phyloP scores from a whole-genome alignment of 2,113 vertebrate species.

The Sapayoa aenigma region DNA sequence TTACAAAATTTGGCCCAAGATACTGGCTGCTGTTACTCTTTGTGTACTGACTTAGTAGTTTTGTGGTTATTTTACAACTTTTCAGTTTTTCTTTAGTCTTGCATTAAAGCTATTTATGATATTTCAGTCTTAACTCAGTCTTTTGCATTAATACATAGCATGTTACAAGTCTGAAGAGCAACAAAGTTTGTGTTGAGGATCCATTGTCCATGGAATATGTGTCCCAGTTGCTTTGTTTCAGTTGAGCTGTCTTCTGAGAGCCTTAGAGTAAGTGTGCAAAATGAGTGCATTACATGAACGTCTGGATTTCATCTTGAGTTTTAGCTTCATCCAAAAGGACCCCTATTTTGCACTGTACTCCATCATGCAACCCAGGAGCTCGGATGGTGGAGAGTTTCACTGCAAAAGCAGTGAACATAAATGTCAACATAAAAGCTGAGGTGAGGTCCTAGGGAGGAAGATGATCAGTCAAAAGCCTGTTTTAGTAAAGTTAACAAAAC shows the following conservation, averaged over 20 bases:
- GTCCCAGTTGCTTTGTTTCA: not conserved
- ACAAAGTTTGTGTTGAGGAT: not conserved
- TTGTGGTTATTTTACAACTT: not conserved
- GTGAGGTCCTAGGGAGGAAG: not conserved
- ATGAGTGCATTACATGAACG: not conserved
- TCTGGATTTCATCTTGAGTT: not conserved
- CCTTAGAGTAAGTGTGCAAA: not conserved
- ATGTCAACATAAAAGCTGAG: not conserved
- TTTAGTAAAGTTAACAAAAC: not conserved
- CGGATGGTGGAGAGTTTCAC: not conserved
- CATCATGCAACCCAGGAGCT: not conserved
- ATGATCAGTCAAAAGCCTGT: not conserved
- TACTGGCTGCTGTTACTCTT: not conserved
- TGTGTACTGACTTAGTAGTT: not conserved
- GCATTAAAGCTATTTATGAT: not conserved
- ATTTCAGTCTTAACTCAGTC: not conserved
- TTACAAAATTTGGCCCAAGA: not conserved
- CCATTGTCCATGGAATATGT: rapidly evolving
- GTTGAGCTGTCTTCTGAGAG: not conserved
- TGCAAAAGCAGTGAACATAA: not conserved
- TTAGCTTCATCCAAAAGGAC: not conserved
- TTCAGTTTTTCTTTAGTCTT: not conserved
- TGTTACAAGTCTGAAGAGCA: not conserved
- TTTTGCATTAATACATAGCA: not conserved
- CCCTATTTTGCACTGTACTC: not conserved